Evolutionary conservation across 1,140 invertebrate genomes (phyloP).

Genomic region (Pogonus chalceus): DNA sequence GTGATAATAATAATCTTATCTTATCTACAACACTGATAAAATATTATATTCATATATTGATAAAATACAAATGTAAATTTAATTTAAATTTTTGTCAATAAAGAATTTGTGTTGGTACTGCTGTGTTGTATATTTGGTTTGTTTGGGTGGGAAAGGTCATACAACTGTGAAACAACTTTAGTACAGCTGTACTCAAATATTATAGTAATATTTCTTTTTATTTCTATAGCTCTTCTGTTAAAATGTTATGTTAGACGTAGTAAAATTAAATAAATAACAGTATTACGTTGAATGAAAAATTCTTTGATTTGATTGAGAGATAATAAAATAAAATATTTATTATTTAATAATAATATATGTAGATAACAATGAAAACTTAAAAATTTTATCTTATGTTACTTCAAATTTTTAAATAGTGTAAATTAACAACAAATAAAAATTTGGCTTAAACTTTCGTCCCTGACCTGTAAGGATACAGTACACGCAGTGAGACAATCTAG

Average conservation of each 20-base stretch:
- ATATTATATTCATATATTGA: neutral
- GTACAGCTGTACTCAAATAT: neutral
- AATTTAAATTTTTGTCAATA: neutral
- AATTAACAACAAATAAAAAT: no score
- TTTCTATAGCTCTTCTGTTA: neutral
- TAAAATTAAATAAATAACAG: neutral
- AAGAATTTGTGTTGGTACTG: neutral
- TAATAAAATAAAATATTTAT: neutral
- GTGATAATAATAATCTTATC: neutral
- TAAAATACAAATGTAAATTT: neutral
- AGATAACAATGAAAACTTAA: neutral
- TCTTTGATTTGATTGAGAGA: neutral
- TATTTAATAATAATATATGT: neutral
- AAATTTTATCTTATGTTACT: no score
- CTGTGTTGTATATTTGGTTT: neutral
- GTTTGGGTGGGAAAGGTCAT: neutral
- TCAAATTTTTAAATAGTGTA: no score
- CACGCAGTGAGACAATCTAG: neutral
- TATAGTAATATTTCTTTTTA: neutral
- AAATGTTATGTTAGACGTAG: neutral
- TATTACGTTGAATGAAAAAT: neutral
- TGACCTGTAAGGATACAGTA: neutral
- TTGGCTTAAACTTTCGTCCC: no score
- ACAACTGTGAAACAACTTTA: neutral
- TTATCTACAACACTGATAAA: neutral